A percentile compares a stretch with the other conserved stretches of the same genome.
Evolutionary conservation across 2,888 invertebrate species (phyloP).

Genomic region (Brachypalpus laphriformis): DNA sequence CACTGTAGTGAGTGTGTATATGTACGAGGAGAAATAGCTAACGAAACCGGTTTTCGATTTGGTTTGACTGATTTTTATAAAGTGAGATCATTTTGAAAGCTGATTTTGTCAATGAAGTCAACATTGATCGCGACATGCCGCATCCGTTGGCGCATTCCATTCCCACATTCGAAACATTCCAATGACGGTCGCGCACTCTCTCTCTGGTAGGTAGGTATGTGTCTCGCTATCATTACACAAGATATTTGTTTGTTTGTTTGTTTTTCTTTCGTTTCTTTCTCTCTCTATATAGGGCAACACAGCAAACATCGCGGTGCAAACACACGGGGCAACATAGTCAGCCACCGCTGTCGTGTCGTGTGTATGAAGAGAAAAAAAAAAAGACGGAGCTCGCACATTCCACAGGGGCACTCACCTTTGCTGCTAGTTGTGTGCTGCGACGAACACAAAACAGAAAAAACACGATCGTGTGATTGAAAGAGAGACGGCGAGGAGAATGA

Average conservation of each 20-base stretch:
- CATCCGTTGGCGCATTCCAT: constrained; percentile 62
- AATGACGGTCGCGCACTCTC: constrained; percentile 52
- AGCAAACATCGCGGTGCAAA: constrained; percentile 37
- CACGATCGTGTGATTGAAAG: constrained; percentile 26
- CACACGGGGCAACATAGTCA: constrained; percentile 58
- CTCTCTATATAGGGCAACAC: constrained; percentile 69
- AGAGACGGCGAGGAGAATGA: constrained; percentile 26
- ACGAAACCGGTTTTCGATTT: constrained; percentile 84
- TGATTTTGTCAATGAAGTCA: constrained; percentile 83
- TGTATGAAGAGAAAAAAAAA: constrained; percentile 44
- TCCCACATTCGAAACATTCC: constrained; percentile 68
- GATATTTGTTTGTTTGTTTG: constrained; percentile 57
- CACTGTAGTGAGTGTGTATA: constrained; percentile 42
- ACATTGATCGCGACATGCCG: constrained; percentile 75
- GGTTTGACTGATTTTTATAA: constrained; percentile 83
- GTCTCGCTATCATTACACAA: constrained; percentile 54
- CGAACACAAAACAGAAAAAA: constrained; percentile 47
- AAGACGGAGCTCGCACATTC: constrained; percentile 71
- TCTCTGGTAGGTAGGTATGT: constrained; percentile 20
- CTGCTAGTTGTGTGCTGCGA: constrained; percentile 60
- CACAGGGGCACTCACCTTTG: constrained; percentile 73
- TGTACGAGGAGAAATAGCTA: constrained; percentile 74
- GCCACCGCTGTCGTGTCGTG: constrained; percentile 17
- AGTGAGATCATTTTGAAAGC: constrained; percentile 84
- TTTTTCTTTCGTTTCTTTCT: constrained; percentile 30